Conservation (phyloP, 2,797 vertebrate genomes). For the Allobates femoralis region DNA sequence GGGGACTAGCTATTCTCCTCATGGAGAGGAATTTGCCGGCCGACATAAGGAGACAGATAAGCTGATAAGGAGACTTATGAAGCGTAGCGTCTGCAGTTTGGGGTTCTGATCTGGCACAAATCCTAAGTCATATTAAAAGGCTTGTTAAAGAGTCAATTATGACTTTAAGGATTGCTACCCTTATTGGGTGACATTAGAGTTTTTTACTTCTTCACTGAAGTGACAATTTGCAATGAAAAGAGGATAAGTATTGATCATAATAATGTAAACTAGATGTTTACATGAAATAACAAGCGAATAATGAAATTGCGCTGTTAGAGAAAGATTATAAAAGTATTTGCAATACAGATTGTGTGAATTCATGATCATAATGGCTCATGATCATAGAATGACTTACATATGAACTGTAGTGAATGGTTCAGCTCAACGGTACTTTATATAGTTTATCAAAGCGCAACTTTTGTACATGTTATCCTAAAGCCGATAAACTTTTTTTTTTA, state of each 20-base stretch:
- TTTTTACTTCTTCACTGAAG: no score
- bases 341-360: not conserved
- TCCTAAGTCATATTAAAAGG: no score
- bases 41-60: no score
- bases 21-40: no score
- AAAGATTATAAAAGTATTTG: not conserved
- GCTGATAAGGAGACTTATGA: no score
- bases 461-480: not conserved
- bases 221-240: not conserved
- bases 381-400: not conserved
- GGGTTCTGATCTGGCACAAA: no score
- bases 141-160: no score
- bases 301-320: not conserved
- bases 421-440: not conserved
- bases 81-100: no score
- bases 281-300: not conserved
- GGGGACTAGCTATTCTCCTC: no score
- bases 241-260: not conserved
- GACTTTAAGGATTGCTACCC: no score
- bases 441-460: no score
- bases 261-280: not conserved
- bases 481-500: not conserved
- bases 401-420: not conserved
- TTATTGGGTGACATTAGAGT: no score
- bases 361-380: not conserved